Conservation (phyloP, 37 sponge, comb jelly and placozoan genomes). For the Beroe forskalii region DNA sequence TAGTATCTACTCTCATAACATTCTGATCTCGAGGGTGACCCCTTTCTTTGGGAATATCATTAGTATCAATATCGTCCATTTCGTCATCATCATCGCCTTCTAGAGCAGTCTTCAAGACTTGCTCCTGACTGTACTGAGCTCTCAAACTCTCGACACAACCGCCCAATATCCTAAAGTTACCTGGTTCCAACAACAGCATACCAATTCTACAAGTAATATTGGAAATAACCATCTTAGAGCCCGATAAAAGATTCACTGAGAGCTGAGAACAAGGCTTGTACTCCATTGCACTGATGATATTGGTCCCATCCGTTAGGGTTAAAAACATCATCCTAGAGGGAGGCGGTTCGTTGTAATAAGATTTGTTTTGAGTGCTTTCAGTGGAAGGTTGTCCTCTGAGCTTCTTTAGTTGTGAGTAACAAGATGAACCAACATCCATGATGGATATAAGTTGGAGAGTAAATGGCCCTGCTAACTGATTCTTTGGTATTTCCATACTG, state of each 20-base stretch:
- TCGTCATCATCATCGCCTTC: slow-evolving; percentile 35
- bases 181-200: slow-evolving; percentile 12
- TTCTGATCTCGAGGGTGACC: not conserved
- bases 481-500: not conserved
- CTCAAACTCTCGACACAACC: slow-evolving; percentile 38
- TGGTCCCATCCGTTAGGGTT: slow-evolving; percentile 27
- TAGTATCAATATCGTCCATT: not conserved
- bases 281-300: slow-evolving; percentile 14
- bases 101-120: not conserved
- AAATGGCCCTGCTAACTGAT: not conserved
- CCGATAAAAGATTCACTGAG: not conserved
- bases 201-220: not conserved
- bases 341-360: not conserved
- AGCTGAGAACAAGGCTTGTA: slow-evolving; percentile 27
- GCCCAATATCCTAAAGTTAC: slow-evolving; percentile 12
- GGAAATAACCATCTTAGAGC: not conserved
- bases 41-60: not conserved
- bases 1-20: not conserved
- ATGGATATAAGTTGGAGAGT: not conserved
- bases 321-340: slow-evolving; percentile 10
- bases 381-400: not conserved
- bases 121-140: not conserved
- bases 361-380: not conserved
- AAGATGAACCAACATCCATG: slow-evolving; percentile 15
- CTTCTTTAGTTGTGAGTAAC: slow-evolving; percentile 49